Evolutionary conservation across 2,797 vertebrate species (phyloP), one percentile per base, ranked within the genome.

Genomic region (Tinamus major): DNA sequence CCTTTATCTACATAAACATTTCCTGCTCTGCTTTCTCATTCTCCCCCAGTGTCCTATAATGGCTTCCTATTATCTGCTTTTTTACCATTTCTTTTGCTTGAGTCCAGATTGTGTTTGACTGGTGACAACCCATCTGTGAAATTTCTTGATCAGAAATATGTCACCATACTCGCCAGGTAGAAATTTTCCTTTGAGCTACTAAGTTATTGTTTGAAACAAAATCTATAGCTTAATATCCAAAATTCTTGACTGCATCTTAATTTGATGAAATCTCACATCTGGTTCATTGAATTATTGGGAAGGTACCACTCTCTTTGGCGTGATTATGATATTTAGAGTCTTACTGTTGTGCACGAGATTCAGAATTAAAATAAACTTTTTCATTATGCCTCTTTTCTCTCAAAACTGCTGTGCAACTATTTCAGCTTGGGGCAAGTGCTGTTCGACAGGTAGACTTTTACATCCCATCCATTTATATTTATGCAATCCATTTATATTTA

Each of bases 1-100:
- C 92, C 94, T 96, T 97, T 96, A 97, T 97, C 96, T 97, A 44
- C 85, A 95, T 49, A 96, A 92, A 96, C 90, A 96, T 96, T 97
- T 97, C 97, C 96, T 97, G 95, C 92, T 96, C 95, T 95, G 83
- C 82, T 92, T 96, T 97, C 92, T 94, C 79, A 74, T 86, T 90
- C 90, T 92, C 95, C 92, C 89, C 58, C 80, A 61, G 71, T 94
- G 87, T 81, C 78, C 49, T 72, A 62, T 95, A 91, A 94, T 42
- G 79, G 67, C 51, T 95, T 96, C 89, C 88, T 94, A 87, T 86
- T 86, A 86, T 85, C 6, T 2, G 51, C 82, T 84, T 79, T 93
- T 92, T 93, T 70, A 85, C 27, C 59, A 53, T 84, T 93, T 92
- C 58, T 92, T 96, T 90, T 81, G 77, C 53, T 80, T 27, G 48